Conservation (phyloP, 2,888 invertebrate species). For the Lycia hirtaria region DNA sequence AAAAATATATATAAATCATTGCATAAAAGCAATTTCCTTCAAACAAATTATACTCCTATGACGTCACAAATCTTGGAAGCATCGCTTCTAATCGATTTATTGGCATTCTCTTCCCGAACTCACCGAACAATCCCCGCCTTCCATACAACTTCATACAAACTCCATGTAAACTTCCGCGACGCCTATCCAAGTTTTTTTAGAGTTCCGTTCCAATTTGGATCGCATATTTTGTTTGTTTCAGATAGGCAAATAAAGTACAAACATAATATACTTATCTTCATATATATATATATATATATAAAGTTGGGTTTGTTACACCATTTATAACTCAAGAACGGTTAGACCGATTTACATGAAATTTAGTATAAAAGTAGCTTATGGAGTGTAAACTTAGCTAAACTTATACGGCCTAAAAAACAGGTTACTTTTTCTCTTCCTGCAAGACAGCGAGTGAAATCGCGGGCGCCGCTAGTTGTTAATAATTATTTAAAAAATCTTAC, state of each 20-base stretch:
- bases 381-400: too few species aligned
- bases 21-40: background rate
- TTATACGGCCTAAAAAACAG: too few species aligned
- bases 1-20: background rate
- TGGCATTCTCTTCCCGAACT: slow-evolving; percentile 14
- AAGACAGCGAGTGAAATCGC: too few species aligned
- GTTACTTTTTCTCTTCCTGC: too few species aligned
- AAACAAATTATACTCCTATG: background rate
- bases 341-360: too few species aligned
- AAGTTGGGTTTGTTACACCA: too few species aligned
- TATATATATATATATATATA: too few species aligned
- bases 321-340: too few species aligned
- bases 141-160: slow-evolving; percentile 52
- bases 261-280: background rate
- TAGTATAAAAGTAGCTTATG: too few species aligned
- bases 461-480: too few species aligned
- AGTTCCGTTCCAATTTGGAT: slow-evolving; percentile 5
- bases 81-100: slow-evolving; percentile 22
- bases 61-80: slow-evolving; percentile 1
- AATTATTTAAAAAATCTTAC: too few species aligned
- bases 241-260: background rate
- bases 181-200: slow-evolving; percentile 62
- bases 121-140: slow-evolving; percentile 37
- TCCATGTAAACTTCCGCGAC: slow-evolving; percentile 51
- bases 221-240: background rate